These are phyloP conservation scores for Agapornis canus DNA, from an alignment of 2,797 vertebrate species.

Conservation along the genomic window DNA sequence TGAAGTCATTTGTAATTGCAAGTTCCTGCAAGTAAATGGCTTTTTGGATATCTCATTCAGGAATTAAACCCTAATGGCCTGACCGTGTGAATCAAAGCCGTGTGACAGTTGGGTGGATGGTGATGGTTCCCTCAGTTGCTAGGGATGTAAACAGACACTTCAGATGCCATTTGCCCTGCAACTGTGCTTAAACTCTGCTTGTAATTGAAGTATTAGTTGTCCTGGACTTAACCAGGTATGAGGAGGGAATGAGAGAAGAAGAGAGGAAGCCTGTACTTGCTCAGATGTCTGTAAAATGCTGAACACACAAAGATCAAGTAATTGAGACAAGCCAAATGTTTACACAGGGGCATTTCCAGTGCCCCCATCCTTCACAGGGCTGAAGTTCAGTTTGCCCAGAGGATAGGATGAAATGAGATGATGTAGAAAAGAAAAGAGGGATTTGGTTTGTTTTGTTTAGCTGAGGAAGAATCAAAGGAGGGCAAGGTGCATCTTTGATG, in stretches of 20 bases:
- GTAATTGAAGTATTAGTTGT: not conserved
- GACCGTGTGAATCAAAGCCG: not conserved
- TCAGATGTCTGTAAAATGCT: slow-evolving; percentile 35
- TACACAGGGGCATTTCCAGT: slow-evolving; percentile 23
- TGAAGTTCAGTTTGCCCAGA: slow-evolving; percentile 47
- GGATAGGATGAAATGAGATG: slow-evolving; percentile 26
- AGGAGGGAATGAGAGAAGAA: not conserved
- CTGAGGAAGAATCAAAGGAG: not conserved
- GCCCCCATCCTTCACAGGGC: slow-evolving; percentile 13
- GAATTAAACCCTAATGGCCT: slow-evolving; percentile 13
- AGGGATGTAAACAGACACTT: not conserved
- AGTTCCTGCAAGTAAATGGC: not conserved
- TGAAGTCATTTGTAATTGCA: not conserved
- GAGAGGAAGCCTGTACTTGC: not conserved
- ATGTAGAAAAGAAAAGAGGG: slow-evolving; percentile 20
- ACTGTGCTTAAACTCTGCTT: not conserved
- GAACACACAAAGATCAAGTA: slow-evolving; percentile 17
- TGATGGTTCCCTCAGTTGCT: not conserved
- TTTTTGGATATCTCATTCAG: not conserved
- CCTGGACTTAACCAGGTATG: not conserved
- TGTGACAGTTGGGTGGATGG: slow-evolving; percentile 1
- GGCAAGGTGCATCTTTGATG: slow-evolving; percentile 24
- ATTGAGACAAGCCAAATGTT: slow-evolving; percentile 61
- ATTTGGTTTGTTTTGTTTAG: not conserved
- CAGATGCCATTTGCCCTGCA: not conserved